Base-by-base conservation (phyloP, 2,797 vertebrate species). In the Urophycis tenuis region DNA sequence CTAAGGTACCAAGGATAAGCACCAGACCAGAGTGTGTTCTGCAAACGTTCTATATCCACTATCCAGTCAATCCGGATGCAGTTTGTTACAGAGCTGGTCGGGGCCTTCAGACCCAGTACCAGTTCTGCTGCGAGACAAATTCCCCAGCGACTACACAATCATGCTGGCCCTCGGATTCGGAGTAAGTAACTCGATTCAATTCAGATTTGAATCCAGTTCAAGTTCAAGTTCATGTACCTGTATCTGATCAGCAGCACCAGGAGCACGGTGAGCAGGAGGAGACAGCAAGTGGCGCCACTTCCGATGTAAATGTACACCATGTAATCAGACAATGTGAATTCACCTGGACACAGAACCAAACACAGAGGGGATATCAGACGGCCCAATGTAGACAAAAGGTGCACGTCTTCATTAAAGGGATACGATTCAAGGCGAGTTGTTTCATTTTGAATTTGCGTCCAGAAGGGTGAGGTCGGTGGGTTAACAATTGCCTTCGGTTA, bases 301-400 rank as follows among this genome's bases (percentile, higher is more conserved):
- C 82, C 92, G 12, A 86, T 86, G 87, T 93, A 93, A 72, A 94
- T 79, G 64, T 86, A 92, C 79, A 90, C 88, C 87, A 91, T 84
- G 78, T 90, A 87, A 30, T 77, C 11, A 0, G 84, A 83, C 8
- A 87, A 80, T 78, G 84, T 85, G 78, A 89, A 79, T 74, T 82
- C 85, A 78, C 80, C 93, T 94, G 84, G 22, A 79, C 19, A 74
- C 3, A 19, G 79, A 83, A 0, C 0, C 80, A 41, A 76, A 29
- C 41, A 5, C 70, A 76, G 11, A n/a, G 10, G 67, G 5, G 36
- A 1, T 25, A 36, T 5, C 0, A 69, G 74, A 49, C 25, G 39
- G 39, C 11, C 15, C 12, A 41, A 41, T n/a, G n/a, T 15, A 17
- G 12, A 29, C 33, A 25, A 70, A 25, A 74, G 45, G 70, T 71